Percentiles rank a stretch among this genome's conserved stretches.
Evolutionary conservation across 2,888 invertebrate species (phyloP).

Genomic region (Drosophila silvestris): DNA sequence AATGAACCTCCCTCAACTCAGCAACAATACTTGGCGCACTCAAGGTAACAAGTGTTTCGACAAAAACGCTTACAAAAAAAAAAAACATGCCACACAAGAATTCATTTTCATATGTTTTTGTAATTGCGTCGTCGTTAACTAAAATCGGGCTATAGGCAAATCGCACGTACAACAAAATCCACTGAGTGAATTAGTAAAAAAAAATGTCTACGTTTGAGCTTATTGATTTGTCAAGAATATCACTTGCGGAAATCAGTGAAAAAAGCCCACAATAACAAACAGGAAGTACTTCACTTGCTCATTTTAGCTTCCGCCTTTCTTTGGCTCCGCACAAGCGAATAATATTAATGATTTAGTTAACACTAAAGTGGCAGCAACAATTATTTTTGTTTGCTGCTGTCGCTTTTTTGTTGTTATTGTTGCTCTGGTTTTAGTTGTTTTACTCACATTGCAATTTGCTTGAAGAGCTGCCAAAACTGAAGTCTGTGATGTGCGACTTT

Average conservation of each 20-base stretch:
- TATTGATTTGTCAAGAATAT: conserved; percentile 73
- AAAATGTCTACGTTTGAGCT: conserved; percentile 27
- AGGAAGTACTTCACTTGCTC: conserved; percentile 51
- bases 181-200: background rate
- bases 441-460: conserved; percentile 53
- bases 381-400: conserved; percentile 13
- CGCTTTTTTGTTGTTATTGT: conserved; percentile 8
- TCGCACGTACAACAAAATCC: conserved; percentile 36
- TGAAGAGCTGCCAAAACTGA: conserved; percentile 44
- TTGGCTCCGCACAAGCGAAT: conserved; percentile 11
- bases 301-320: conserved; percentile 65
- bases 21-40: conserved; percentile 37
- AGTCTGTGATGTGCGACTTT: conserved; percentile 30
- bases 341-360: conserved; percentile 3
- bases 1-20: conserved; percentile 77
- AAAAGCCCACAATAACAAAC: conserved; percentile 45
- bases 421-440: conserved; percentile 1
- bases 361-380: conserved; percentile 4
- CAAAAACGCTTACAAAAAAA: conserved; percentile 34
- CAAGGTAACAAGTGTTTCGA: conserved; percentile 76
- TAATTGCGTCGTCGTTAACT: conserved; percentile 50
- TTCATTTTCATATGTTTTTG: conserved; percentile 47
- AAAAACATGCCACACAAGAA: conserved; percentile 51
- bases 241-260: conserved; percentile 52
- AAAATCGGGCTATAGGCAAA: conserved; percentile 38